These are phyloP conservation scores for Dasypus novemcinctus DNA, from an alignment of 2,113 vertebrate genomes.

Conservation along the genomic window DNA sequence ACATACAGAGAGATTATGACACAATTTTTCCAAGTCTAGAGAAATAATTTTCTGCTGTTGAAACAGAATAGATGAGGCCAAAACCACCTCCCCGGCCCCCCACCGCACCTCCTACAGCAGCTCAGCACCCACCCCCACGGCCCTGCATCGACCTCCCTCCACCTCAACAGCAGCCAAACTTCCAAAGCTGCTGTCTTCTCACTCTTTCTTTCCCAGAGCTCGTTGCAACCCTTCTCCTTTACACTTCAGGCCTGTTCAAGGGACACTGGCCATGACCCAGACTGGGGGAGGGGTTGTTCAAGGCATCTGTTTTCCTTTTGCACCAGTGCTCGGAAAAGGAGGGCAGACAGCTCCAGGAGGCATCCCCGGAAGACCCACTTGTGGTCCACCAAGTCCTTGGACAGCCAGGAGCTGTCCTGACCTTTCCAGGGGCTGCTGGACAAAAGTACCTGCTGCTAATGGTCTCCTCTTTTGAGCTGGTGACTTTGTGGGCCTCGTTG, in stretches of 20 bases:
- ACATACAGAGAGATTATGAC: neutral
- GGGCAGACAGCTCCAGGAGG: neutral
- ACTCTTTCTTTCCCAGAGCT: neutral
- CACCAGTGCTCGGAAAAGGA: neutral
- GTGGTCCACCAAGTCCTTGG: neutral
- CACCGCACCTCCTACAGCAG: neutral
- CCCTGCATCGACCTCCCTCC: neutral
- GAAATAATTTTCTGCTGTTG: slow-evolving; percentile 19
- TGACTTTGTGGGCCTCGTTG: neutral
- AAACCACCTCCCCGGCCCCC: neutral
- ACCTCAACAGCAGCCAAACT: neutral
- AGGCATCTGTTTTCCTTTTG: neutral
- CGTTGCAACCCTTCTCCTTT: neutral
- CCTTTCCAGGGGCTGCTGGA: too few species aligned
- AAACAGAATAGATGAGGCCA: neutral
- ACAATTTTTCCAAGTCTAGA: neutral
- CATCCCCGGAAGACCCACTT: neutral
- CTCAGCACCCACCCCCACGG: neutral
- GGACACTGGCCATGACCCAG: neutral
- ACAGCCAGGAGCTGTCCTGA: neutral
- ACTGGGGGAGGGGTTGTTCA: neutral
- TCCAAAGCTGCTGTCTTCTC: neutral
- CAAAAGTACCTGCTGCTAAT: neutral
- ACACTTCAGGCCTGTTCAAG: neutral
- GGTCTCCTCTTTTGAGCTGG: neutral